Base-by-base conservation (phyloP, 2,113 vertebrate species). In the Odocoileus hemionus region DNA sequence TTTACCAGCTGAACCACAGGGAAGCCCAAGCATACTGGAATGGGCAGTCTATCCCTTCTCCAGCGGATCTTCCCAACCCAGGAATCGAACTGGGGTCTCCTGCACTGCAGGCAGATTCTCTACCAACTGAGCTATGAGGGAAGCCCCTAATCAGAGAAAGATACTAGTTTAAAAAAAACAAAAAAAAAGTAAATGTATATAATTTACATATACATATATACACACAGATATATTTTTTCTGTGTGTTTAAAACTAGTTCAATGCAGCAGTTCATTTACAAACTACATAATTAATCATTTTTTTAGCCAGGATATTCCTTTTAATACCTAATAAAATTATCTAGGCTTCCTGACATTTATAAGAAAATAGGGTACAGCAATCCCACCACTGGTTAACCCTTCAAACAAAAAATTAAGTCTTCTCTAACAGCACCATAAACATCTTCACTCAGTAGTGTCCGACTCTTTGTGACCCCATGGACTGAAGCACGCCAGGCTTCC, bases 41-140 rank as follows among this genome's bases (percentile, higher is more conserved):
- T 36, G 19, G n/a, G 19, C 23, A 70, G 33, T 36, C 67, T 23
- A 12, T 36, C 19, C 19, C 67, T 70, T 70, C n/a, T 36, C n/a
- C n/a, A 70, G 67, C n/a, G 0, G 5, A 70, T 70, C 67, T 70
- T 36, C 67, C 19, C 0, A 0, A 70, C n/a, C n/a, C n/a, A 70
- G n/a, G n/a, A 39, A 70, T 23, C 5, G 0, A 70, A 70, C 67
- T 0, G 0, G 19, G 67, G 67, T 39, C 67, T 70, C 64, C 64
- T 36, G n/a, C 64, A 67, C 21, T 67, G 9, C 33, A 67, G n/a
- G 64, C 2, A 2, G n/a, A 67, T 67, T 36, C 17, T 70, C 36
- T 23, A 36, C n/a, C 19, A 36, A 36, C 19, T 36, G n/a, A 70
- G 64, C n/a, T 21, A 21, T 36, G n/a, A 70, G 67, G 67, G 19